Base-by-base conservation (phyloP, 2,888 invertebrate genomes). In the Nasonovia ribisnigri region DNA sequence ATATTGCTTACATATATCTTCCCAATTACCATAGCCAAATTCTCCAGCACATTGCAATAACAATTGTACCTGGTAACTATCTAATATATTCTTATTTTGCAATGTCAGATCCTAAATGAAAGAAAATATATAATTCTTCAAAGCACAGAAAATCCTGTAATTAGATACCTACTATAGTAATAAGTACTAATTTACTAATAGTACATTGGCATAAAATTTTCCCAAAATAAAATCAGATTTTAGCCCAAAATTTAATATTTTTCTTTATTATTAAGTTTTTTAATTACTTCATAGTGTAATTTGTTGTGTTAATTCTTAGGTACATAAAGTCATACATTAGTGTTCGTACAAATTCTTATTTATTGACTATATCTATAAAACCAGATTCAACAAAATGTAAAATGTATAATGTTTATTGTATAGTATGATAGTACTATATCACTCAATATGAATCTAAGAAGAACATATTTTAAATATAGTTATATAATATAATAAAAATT, bases 21-120 rank as follows among this genome's bases (percentile, higher is more conserved):
- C 98, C 99, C 99, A 99, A 96, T 99, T 99, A 57, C 99, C 99
- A 96, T 98, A 99, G 1, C 99, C 99, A 96, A 98, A 99, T 84
- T 91, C 91, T 16, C 77, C 84, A 29, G 51, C 42, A 36, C 91
- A 91, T 91, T 91, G 91, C 36, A 91, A 84, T 29, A 91, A 51
- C 42, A 77, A 84, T 91, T 91, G 91, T 48, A 91, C 3, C 54
- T 91, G 84, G 36, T 91, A 91, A 84, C 42, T 84, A 84, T 91
- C 91, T 26, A 77, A 51, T 54, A 24, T n/a, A 42, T 84, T 84
- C 26, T 84, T 54, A 36, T 84, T 51, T 36, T 42, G 24, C 8
- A 91, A 10, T 84, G 5, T 8, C 6, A 51, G 36, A 36, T 77
- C 77, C 77, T 77, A 77, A 77, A n/a, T 67, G n/a, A 13, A 77